Evolutionary conservation across 2,888 invertebrate species (phyloP), one percentile per base, ranked within the genome.

Genomic region (Meganola albula): DNA sequence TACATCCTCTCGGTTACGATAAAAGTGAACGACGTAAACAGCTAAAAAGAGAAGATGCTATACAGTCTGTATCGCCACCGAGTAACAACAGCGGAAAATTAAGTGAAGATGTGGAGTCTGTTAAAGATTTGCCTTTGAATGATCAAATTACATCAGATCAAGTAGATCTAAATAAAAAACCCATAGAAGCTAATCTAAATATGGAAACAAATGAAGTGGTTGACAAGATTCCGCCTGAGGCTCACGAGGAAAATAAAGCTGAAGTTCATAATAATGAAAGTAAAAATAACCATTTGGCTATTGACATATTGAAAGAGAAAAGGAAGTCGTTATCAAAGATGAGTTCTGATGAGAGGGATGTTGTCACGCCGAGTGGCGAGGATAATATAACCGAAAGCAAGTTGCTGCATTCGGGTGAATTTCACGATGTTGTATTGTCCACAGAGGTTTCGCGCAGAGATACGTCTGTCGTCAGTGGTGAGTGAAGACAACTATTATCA

Each of bases 401-500:
- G 37, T 61, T 88, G 37, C 44, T 80, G 37, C 85, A 88, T 57
- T 80, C 84, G n/a, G 79, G 88, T 20, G 88, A 89, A 57, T 84
- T 87, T 44, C 88, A 88, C 50, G 88, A 89, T 48, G 61, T 74
- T 24, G 69, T 85, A 25, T 65, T 85, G 37, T 85, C 85, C 32
- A 84, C 85, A 13, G 74, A 74, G 58, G 76, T 85, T 59, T 67
- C 71, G 36, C 74, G 85, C 48, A 67, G 55, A 63, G 77, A 83
- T 53, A 69, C 80, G 40, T 59, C 84, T 48, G 76, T 82, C 79
- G 79, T 74, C 73, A 75, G 85, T 72, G 85, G 85, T 85, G 85
- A 85, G 85, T 85, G 85, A 85, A 78, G 85, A 82, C 84, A 82
- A 68, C 80, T 83, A 74, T 84, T 83, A 68, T 76, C 85, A 85